phyloP scores from a whole-genome alignment of 2,888 invertebrate genomes.

The Agriopis marginaria region DNA sequence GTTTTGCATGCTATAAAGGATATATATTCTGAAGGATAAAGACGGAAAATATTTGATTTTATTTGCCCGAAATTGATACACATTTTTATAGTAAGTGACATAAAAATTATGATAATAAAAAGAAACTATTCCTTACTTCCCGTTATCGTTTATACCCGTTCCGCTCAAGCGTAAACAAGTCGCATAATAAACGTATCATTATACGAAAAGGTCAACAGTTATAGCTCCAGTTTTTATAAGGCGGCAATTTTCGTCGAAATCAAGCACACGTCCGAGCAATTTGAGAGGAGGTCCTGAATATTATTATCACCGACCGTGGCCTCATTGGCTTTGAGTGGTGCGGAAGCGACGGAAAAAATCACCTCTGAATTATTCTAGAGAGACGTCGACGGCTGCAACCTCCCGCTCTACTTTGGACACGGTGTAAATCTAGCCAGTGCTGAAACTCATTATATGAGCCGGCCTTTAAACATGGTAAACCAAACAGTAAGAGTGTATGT shows the following conservation, averaged over 20 bases:
- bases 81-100: slow-evolving; percentile 14
- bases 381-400: slow-evolving; percentile 46
- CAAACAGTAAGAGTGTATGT: background rate
- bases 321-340: slow-evolving; percentile 62
- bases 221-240: slow-evolving; percentile 64
- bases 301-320: slow-evolving; percentile 63
- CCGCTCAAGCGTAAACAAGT: slow-evolving; percentile 44
- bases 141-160: slow-evolving; percentile 43
- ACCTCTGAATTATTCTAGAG: slow-evolving; percentile 60
- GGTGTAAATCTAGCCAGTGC: background rate
- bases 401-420: slow-evolving; percentile 32
- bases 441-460: background rate
- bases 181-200: slow-evolving; percentile 54
- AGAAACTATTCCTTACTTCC: slow-evolving; percentile 39
- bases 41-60: background rate
- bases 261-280: slow-evolving; percentile 71
- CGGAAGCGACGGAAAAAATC: slow-evolving; percentile 63
- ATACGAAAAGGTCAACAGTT: slow-evolving; percentile 67
- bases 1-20: background rate
- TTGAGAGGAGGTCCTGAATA: slow-evolving; percentile 69
- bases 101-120: slow-evolving; percentile 19
- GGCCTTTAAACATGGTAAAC: no score
- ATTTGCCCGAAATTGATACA: background rate
- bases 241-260: slow-evolving; percentile 64
- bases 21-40: background rate